Conservation (phyloP, 2,888 invertebrate species). For the Melanophora roralis region DNA sequence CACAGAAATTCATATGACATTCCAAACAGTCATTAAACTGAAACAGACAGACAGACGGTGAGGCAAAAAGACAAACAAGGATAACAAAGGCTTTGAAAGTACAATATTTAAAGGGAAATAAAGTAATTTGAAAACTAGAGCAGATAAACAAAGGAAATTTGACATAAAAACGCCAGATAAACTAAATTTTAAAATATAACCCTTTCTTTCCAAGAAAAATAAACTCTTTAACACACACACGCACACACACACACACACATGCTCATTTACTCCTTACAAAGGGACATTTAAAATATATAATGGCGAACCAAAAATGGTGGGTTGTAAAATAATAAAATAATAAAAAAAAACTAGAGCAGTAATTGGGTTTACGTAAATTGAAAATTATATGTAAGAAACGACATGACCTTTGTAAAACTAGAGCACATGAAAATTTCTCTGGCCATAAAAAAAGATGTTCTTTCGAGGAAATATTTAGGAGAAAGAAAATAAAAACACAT, state of each 20-base stretch:
- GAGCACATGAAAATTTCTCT: constrained; percentile 41
- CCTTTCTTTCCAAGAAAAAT: constrained; percentile 29
- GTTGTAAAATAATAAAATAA: constrained; percentile 49
- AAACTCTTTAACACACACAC: not conserved
- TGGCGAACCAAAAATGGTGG: constrained; percentile 49
- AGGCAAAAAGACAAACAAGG: not conserved
- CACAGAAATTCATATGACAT: constrained; percentile 40
- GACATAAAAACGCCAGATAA: constrained; percentile 29
- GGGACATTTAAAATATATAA: constrained; percentile 22
- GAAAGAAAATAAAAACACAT: not conserved
- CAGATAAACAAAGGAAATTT: constrained; percentile 25
- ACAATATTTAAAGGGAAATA: constrained; percentile 24
- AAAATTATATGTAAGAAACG: not conserved
- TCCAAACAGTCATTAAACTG: constrained; percentile 1
- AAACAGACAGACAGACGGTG: not conserved
- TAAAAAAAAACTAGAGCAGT: constrained; percentile 14
- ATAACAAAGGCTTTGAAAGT: constrained; percentile 20
- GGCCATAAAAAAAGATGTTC: constrained; percentile 19
- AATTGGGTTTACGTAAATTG: not conserved
- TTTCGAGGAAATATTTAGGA: not conserved
- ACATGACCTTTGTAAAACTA: constrained; percentile 12
- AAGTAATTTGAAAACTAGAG: constrained; percentile 57
- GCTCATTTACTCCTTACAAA: not conserved
- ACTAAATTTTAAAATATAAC: constrained; percentile 43
- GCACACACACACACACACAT: not conserved